A percentile compares a stretch with the other conserved stretches of the same genome.
phyloP scores from a whole-genome alignment of 92 coral and sea anemone species.

The Diadumene lineata region DNA sequence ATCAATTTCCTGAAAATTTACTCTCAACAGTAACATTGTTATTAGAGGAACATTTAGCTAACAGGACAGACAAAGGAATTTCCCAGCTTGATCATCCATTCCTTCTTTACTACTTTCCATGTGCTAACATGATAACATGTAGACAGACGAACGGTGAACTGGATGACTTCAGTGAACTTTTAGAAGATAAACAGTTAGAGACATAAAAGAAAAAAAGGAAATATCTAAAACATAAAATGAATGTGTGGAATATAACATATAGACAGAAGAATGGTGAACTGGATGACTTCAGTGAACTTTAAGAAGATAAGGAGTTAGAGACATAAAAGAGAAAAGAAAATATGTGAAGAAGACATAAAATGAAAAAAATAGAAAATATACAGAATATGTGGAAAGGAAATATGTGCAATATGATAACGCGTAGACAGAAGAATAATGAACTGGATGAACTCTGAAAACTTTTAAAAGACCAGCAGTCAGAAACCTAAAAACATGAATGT shows the following conservation, averaged over 20 bases:
- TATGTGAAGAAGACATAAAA: no score
- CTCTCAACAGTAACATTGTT: slow-evolving; percentile 41
- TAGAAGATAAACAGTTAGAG: slow-evolving; percentile 7
- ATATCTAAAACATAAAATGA: background rate
- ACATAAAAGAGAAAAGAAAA: no score
- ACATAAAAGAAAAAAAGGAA: no score
- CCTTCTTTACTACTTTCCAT: slow-evolving; percentile 75
- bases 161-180: slow-evolving; percentile 63
- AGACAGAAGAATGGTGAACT: slow-evolving; percentile 44
- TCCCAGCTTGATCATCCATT: slow-evolving; percentile 88
- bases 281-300: slow-evolving; percentile 63
- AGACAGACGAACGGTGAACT: slow-evolving; percentile 44
- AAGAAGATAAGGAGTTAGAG: background rate
- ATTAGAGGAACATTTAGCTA: slow-evolving; percentile 62
- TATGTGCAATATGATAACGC: slow-evolving; percentile 64
- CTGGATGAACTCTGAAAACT: slow-evolving; percentile 58
- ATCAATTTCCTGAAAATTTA: slow-evolving; percentile 38
- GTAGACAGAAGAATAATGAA: slow-evolving; percentile 56
- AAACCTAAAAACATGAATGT: no score
- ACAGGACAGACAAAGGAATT: slow-evolving; percentile 79
- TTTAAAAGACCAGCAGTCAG: slow-evolving; percentile 18
- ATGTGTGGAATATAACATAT: no score
- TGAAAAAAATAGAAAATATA: no score
- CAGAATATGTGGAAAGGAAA: background rate
- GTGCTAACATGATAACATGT: slow-evolving; percentile 75